phyloP scores from a whole-genome alignment of 2,888 invertebrate species.

The Latheticus oryzae region DNA sequence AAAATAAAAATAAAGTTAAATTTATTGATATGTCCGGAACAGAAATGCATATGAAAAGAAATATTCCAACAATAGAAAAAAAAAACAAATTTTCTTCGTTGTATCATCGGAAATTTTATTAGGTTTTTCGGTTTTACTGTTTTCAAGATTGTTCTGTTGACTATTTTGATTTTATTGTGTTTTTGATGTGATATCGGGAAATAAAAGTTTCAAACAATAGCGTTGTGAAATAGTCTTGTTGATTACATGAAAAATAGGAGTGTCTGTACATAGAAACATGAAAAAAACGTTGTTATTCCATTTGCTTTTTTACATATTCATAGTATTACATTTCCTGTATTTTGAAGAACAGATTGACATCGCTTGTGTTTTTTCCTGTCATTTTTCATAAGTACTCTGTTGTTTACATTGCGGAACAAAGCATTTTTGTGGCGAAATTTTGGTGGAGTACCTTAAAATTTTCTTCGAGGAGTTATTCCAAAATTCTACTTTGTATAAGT shows the following conservation, averaged over 20 bases:
- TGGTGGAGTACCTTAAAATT: not conserved
- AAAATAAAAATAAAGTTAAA: not conserved
- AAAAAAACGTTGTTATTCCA: conserved; percentile 14
- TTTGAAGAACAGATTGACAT: conserved; percentile 1
- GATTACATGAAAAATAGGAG: conserved; percentile 6
- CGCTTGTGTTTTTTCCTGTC: conserved; percentile 1
- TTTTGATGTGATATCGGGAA: not conserved
- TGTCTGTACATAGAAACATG: not conserved
- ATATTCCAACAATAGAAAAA: too few species aligned
- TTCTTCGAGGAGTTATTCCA: too few species aligned
- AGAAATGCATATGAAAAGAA: too few species aligned
- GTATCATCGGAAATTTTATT: too few species aligned
- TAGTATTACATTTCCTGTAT: conserved; percentile 7
- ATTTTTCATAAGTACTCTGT: conserved; percentile 3
- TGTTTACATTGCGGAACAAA: not conserved
- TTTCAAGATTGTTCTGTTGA: too few species aligned
- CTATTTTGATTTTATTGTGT: conserved; percentile 8
- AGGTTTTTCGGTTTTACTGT: too few species aligned
- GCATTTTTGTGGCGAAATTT: conserved; percentile 1
- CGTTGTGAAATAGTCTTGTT: conserved; percentile 3
- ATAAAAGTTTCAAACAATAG: conserved; percentile 5
- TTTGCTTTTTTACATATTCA: conserved; percentile 27
- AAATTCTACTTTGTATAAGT: too few species aligned
- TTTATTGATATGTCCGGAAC: too few species aligned
- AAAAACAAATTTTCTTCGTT: too few species aligned